Base-by-base conservation (phyloP, 2,113 vertebrate species). In the Burhinus oedicnemus region DNA sequence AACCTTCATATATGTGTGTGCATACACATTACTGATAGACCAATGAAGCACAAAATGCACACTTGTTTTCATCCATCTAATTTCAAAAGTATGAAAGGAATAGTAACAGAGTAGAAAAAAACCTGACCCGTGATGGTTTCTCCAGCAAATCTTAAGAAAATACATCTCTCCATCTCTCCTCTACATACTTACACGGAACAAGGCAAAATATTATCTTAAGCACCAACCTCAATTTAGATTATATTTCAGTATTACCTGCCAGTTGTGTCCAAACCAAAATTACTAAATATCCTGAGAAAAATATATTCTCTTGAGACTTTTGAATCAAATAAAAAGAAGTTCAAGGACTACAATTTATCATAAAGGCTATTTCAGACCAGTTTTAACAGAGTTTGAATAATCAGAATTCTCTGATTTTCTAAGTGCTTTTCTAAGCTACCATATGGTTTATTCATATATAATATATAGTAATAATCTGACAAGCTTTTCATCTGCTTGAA, bases 11-110 rank as follows among this genome's bases (percentile, higher is more conserved):
- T 52, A 14, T 47, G 23, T 75, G 17, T 27, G 26, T 71, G 47
- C 2, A 0, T 27, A 12, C 47, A 49, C 1, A 1, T 32, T 65
- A 22, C 34, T 21, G 2, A 34, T 27, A 80, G 40, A 61, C 3
- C 38, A 68, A 32, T 16, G 20, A 58, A 83, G n/a, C 66, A 75
- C 30, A 83, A 60, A 83, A 69, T 9, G 9, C 11, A 40, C 2
- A 7, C 36, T 64, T 40, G 8, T 7, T 55, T 25, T 9, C 27
- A 71, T 6, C 3, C 10, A 71, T 13, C 34, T 17, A 1, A 65
- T 70, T 89, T 70, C 11, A 83, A 36, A 86, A 77, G 12, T 32
- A 27, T 51, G 15, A 47, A 64, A 78, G 47, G 8, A 60, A 16
- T 12, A 83, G 16, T 14, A 42, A 62, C 9, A 77, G 52, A 8